Evolutionary conservation across 2,797 vertebrate species (phyloP).

Genomic region (Acomys russatus): DNA sequence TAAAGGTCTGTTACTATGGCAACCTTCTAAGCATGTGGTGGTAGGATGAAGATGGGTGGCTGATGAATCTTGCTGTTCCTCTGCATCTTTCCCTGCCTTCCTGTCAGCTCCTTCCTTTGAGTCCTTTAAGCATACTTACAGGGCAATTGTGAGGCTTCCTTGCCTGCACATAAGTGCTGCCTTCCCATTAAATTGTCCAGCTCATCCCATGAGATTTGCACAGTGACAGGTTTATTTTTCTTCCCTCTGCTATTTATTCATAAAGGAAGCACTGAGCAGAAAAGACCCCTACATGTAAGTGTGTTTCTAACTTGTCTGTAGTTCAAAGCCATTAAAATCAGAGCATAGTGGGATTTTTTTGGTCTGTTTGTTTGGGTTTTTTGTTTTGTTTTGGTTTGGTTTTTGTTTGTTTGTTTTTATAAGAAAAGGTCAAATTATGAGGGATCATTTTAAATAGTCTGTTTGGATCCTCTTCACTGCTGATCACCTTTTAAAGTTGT

Average conservation of each 20-base stretch:
- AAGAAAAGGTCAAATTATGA: conserved; percentile 48
- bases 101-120: conserved; percentile 65
- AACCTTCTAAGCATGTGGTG: conserved; percentile 74
- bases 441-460: conserved; percentile 17
- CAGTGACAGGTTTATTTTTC: conserved; percentile 43
- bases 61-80: conserved; percentile 77
- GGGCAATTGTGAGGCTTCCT: conserved; percentile 54
- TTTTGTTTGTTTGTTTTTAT: background rate
- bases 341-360: background rate
- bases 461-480: background rate
- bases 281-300: conserved; percentile 42
- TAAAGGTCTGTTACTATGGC: conserved; percentile 86
- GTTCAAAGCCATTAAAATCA: conserved; percentile 44
- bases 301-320: conserved; percentile 40
- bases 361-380: background rate
- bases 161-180: background rate
- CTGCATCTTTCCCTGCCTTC: background rate
- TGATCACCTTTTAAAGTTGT: conserved; percentile 40
- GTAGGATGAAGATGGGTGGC: conserved; percentile 75
- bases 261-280: conserved; percentile 55
- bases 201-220: background rate
- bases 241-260: conserved; percentile 11
- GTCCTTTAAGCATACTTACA: conserved; percentile 63
- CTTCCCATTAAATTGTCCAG: background rate
- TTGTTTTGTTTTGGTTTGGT: too few species aligned